Evolutionary conservation across 2,888 invertebrate genomes (phyloP).

Genomic region (Drosophila niveifrons): DNA sequence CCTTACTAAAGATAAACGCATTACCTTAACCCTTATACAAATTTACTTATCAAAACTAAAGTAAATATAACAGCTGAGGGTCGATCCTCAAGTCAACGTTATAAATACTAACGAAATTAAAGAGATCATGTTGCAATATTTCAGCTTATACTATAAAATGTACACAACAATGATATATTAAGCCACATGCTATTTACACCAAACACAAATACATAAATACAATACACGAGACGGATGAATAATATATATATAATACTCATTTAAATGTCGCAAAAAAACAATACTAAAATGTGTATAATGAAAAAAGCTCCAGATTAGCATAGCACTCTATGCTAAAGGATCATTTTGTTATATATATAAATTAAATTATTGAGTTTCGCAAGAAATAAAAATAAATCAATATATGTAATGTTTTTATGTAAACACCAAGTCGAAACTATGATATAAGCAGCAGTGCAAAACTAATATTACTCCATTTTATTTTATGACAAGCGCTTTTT

Average conservation of each 20-base stretch:
- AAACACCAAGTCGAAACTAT: slow-evolving; percentile 58
- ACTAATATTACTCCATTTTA: slow-evolving; percentile 67
- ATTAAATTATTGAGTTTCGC: slow-evolving; percentile 59
- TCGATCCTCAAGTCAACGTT: slow-evolving; percentile 32
- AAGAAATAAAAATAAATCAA: slow-evolving; percentile 27
- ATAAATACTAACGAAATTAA: slow-evolving; percentile 30
- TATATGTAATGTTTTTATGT: slow-evolving; percentile 9
- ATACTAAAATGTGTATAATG: slow-evolving; percentile 38
- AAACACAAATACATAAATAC: slow-evolving; percentile 36
- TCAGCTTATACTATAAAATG: slow-evolving; percentile 50
- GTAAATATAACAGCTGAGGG: slow-evolving; percentile 39
- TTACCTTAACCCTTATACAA: slow-evolving; percentile 83
- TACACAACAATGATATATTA: slow-evolving; percentile 54
- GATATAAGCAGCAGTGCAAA: slow-evolving; percentile 71
- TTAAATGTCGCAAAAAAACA: slow-evolving; percentile 34
- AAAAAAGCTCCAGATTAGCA: slow-evolving; percentile 18
- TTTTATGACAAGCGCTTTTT: slow-evolving; percentile 76
- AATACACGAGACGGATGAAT: slow-evolving; percentile 26
- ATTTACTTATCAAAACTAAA: slow-evolving; percentile 68
- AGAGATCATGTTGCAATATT: slow-evolving; percentile 56
- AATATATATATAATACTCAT: slow-evolving; percentile 51
- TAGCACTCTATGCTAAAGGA: slow-evolving; percentile 23
- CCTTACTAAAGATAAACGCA: slow-evolving; percentile 84
- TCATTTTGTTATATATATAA: slow-evolving; percentile 37
- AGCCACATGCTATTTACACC: slow-evolving; percentile 75